Base-by-base conservation (phyloP, 2,888 invertebrate genomes). In the Ectobius pallidus region DNA sequence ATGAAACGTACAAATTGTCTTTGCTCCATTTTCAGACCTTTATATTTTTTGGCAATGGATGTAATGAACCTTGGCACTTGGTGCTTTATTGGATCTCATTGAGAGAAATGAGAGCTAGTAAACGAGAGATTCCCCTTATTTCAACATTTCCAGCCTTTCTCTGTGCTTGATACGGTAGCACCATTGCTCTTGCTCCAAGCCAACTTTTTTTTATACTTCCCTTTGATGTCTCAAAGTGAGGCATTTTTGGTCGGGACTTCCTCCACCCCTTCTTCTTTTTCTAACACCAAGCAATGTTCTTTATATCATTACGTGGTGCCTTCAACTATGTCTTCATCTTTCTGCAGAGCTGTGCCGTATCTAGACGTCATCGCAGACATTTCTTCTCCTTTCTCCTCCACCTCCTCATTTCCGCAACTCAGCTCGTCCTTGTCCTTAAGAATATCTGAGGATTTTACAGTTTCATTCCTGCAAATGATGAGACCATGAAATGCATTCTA, bases 201-300 rank as follows among this genome's bases (percentile, higher is more conserved):
- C 7, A 52, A 58, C 32, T 25, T 65, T 65, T 39, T n/a, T n/a
- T n/a, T n/a, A n/a, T 39, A 39, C 44, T 65, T 42, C 39, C 30
- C 65, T 65, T 65, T 65, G 65, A 65, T 65, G 65, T 65, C 62
- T 65, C n/a, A 65, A 65, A 65, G 65, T 65, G 65, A 39, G 65
- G 42, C 65, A 65, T 65, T 65, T 65, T 65, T 65, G 65, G 65
- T 65, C 11, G 42, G 18, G 39, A 22, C 25, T 42, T 25, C 2
- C 14, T 25, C 25, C 25, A 9, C 22, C 16, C 9, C 14, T 30
- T 58, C 16, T 16, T 20, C 30, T n/a, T 16, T 20, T 58, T 58
- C 58, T 32, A 58, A 58, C 58, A 58, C 58, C n/a, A 30, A n/a
- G 22, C 42, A 20, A 39, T 65, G 65, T 42, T 42, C 65, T 63